A percentile compares a stretch with the other conserved stretches of the same genome.
Evolutionary conservation across 1,140 invertebrate genomes (phyloP).

Genomic region (Cydia pomonella): DNA sequence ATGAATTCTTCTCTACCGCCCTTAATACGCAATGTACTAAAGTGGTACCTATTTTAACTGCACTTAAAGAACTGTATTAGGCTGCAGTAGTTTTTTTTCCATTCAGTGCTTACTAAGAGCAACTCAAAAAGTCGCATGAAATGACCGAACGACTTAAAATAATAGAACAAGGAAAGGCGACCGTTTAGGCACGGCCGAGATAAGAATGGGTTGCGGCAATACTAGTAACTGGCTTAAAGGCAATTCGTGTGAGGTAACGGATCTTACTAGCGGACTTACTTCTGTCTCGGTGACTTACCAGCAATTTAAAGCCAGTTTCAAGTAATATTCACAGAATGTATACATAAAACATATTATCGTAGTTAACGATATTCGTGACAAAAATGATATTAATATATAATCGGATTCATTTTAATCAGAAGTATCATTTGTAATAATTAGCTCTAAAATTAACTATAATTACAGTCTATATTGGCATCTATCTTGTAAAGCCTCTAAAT

Average conservation of each 20-base stretch:
- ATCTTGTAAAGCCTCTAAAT: too few relatives aligned
- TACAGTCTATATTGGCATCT: too few relatives aligned
- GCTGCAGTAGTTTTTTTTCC: too few relatives aligned
- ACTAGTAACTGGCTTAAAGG: slow-evolving; percentile 19
- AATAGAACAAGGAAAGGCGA: slow-evolving; percentile 1
- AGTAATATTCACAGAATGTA: background rate
- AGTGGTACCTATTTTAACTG: too few relatives aligned
- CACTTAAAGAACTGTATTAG: too few relatives aligned
- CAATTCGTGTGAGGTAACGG: slow-evolving; percentile 25
- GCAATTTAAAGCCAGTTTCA: slow-evolving; percentile 1
- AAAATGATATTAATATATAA: too few relatives aligned
- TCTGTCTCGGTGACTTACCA: background rate
- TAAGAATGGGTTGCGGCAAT: slow-evolving; percentile 17
- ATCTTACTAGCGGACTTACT: slow-evolving; percentile 18
- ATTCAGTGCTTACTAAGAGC: too few relatives aligned
- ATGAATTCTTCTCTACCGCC: too few relatives aligned
- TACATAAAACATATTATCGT: background rate
- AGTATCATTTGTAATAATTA: too few relatives aligned
- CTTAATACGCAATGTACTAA: too few relatives aligned
- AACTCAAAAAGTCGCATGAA: background rate
- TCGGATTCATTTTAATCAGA: too few relatives aligned
- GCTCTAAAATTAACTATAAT: too few relatives aligned
- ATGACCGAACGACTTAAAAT: background rate
- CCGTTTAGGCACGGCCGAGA: slow-evolving; percentile 3
- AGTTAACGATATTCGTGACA: background rate